Evolutionary conservation across 1,140 invertebrate genomes (phyloP).

Genomic region (Leptinotarsa lineolata): DNA sequence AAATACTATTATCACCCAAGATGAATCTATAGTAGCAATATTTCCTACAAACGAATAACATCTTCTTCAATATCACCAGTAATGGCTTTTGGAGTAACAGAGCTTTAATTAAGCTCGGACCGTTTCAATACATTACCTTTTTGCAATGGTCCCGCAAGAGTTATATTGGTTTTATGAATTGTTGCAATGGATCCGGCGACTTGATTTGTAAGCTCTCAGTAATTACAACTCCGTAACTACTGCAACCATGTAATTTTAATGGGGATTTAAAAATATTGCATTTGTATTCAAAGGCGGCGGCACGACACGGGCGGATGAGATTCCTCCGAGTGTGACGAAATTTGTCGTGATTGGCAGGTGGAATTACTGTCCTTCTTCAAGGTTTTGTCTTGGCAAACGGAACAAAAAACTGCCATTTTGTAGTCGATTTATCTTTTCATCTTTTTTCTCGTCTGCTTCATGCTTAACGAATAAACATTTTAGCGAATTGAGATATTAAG

Average conservation of each 20-base stretch:
- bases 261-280: neutral
- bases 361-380: neutral
- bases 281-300: neutral
- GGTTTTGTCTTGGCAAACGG: too few relatives aligned
- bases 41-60: neutral
- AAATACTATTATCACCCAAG: neutral
- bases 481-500: too few relatives aligned
- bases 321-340: neutral
- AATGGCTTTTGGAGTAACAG: neutral
- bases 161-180: conserved; percentile 19
- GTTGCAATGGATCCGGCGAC: conserved; percentile 8
- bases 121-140: conserved; percentile 8
- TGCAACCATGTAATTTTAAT: conserved; percentile 5
- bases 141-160: neutral
- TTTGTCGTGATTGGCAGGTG: neutral
- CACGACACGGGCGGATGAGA: neutral
- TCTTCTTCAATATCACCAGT: neutral
- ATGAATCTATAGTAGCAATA: neutral
- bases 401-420: too few relatives aligned
- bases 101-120: conserved; percentile 5
- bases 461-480: too few relatives aligned
- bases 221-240: conserved; percentile 15
- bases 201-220: conserved; percentile 17
- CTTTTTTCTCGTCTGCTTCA: too few relatives aligned
- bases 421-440: too few relatives aligned